phyloP scores from a whole-genome alignment of 2,797 vertebrate genomes.

The Amniataba percoides region DNA sequence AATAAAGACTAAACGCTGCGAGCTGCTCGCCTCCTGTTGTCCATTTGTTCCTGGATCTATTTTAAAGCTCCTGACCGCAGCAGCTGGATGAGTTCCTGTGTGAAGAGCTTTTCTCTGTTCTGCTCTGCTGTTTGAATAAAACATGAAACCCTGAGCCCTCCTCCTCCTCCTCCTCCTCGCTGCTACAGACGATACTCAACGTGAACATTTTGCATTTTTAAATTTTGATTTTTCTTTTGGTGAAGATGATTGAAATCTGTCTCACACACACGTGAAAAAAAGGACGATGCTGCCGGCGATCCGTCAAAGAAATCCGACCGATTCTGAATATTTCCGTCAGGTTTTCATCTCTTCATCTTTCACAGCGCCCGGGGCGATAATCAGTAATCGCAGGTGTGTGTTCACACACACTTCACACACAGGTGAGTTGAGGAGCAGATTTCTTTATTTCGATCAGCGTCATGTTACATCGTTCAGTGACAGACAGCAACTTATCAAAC shows the following conservation, averaged over 20 bases:
- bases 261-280: too few species aligned
- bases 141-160: conserved; percentile 48
- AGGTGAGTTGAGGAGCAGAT: too few species aligned
- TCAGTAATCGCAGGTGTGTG: too few species aligned
- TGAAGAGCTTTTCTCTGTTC: conserved; percentile 57
- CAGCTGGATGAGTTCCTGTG: conserved; percentile 39
- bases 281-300: too few species aligned
- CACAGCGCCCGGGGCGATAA: too few species aligned
- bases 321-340: not conserved
- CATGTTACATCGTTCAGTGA: too few species aligned
- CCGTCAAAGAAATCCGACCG: not conserved
- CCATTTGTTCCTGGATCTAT: conserved; percentile 27
- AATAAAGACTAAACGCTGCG: conserved; percentile 21
- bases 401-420: too few species aligned
- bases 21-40: conserved; percentile 3
- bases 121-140: conserved; percentile 49
- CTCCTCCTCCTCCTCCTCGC: not conserved
- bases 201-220: not conserved
- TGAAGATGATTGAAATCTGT: too few species aligned
- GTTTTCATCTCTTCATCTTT: too few species aligned
- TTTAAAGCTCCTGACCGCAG: conserved; percentile 38
- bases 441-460: too few species aligned
- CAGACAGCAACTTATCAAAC: too few species aligned
- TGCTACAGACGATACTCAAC: conserved; percentile 14
- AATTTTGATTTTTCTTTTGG: not conserved